Conservation (phyloP, 1,140 invertebrate genomes). For the Philotrypesis tridentata region DNA sequence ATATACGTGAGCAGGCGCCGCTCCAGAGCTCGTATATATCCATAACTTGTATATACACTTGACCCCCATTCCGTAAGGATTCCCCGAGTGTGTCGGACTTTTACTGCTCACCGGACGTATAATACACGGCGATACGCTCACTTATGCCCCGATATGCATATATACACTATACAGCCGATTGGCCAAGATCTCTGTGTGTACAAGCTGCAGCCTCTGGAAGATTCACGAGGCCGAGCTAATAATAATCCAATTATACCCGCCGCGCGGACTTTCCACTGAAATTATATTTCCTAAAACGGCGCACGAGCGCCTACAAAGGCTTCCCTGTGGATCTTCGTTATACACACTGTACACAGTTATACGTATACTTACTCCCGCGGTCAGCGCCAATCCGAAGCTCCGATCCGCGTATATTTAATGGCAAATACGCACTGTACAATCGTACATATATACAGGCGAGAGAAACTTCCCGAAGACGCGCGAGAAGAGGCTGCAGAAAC, state of each 20-base stretch:
- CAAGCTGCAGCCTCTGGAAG: neutral
- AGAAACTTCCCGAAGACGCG: neutral
- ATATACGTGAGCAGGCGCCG: too few species aligned
- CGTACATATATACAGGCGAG: too few species aligned
- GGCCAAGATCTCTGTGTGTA: too few species aligned
- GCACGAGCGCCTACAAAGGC: too few species aligned
- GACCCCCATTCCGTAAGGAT: conserved; percentile 6
- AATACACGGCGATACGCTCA: too few species aligned
- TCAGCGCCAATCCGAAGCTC: neutral
- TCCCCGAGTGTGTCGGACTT: neutral
- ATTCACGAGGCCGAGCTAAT: neutral
- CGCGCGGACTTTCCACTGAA: neutral
- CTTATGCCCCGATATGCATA: too few species aligned
- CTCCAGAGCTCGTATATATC: conserved; percentile 19
- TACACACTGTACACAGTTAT: neutral
- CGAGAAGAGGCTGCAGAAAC: neutral
- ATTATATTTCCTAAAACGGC: neutral
- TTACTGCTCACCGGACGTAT: conserved; percentile 2
- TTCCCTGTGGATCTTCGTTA: too few species aligned
- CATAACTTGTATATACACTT: neutral
- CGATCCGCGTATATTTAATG: neutral
- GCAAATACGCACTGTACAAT: neutral
- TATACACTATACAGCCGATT: too few species aligned
- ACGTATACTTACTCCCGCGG: neutral
- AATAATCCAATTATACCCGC: too few species aligned